Evolutionary conservation across 2,888 invertebrate species (phyloP).

Genomic region (Embidobia sp.): DNA sequence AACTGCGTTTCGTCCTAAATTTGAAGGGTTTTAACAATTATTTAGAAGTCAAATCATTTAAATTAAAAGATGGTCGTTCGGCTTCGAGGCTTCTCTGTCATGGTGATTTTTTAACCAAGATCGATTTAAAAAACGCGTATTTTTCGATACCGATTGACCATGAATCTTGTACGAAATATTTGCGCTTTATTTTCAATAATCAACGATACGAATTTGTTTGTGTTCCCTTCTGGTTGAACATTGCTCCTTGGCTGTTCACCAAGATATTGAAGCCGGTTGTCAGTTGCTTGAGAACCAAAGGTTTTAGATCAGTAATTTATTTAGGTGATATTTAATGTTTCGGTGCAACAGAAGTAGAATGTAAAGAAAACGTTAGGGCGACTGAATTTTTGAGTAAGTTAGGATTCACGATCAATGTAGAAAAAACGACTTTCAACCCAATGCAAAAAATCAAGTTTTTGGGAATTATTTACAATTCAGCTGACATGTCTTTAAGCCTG

Average conservation of each 20-base stretch:
- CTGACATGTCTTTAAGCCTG: slow-evolving; percentile 17
- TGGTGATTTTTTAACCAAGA: slow-evolving; percentile 1
- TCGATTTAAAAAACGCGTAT: slow-evolving; percentile 7
- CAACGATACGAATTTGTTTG: slow-evolving; percentile 5
- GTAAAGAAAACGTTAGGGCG: background rate
- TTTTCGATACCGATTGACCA: slow-evolving; percentile 1
- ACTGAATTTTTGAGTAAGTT: background rate
- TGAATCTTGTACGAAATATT: background rate
- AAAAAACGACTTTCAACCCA: background rate
- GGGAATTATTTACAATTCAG: slow-evolving; percentile 45
- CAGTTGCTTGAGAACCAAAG: background rate
- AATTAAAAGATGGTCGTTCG: slow-evolving; percentile 1
- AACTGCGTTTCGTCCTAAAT: slow-evolving; percentile 5
- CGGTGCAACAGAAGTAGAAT: background rate
- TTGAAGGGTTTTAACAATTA: background rate
- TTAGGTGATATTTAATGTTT: background rate
- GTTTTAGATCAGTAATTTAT: background rate
- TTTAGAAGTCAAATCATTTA: background rate
- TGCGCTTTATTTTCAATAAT: slow-evolving; percentile 1
- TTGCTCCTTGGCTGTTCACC: background rate
- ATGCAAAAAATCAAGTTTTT: slow-evolving; percentile 20
- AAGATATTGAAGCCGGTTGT: background rate
- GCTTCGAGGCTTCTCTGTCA: background rate
- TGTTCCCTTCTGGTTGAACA: background rate
- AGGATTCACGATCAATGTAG: background rate